These are phyloP conservation scores for Arremon aurantiirostris DNA, from an alignment of 2,797 vertebrate genomes.

Conservation along the genomic window DNA sequence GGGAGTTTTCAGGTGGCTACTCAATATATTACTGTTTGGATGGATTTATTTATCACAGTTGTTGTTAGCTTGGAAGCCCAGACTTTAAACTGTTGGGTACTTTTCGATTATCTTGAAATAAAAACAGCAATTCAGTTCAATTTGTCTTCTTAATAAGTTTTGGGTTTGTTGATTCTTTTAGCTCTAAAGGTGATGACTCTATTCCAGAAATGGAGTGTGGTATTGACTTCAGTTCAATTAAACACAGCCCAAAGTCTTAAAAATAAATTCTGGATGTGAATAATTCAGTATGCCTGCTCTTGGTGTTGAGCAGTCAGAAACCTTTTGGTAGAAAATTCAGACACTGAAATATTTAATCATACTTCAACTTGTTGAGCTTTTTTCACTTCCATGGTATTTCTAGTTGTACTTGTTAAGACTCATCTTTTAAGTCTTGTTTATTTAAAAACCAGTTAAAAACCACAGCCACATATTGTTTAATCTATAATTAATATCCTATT, in stretches of 20 bases:
- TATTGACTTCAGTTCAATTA: conserved; percentile 18
- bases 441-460: background rate
- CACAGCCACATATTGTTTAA: background rate
- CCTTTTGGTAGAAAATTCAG: background rate
- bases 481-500: background rate
- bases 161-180: background rate
- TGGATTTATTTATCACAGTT: background rate
- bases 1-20: background rate
- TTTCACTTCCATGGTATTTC: background rate
- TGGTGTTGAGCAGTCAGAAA: background rate
- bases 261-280: background rate
- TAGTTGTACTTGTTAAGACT: background rate
- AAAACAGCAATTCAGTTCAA: background rate
- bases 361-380: background rate
- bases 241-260: background rate
- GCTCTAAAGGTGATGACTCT: background rate
- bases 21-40: background rate
- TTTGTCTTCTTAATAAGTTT: background rate
- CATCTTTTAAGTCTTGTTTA: background rate
- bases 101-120: background rate
- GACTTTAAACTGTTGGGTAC: background rate
- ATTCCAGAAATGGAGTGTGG: background rate
- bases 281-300: background rate
- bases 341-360: background rate
- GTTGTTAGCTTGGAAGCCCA: background rate